Base-by-base conservation (phyloP, 2,113 vertebrate genomes). In the Eurystomus gularis region DNA sequence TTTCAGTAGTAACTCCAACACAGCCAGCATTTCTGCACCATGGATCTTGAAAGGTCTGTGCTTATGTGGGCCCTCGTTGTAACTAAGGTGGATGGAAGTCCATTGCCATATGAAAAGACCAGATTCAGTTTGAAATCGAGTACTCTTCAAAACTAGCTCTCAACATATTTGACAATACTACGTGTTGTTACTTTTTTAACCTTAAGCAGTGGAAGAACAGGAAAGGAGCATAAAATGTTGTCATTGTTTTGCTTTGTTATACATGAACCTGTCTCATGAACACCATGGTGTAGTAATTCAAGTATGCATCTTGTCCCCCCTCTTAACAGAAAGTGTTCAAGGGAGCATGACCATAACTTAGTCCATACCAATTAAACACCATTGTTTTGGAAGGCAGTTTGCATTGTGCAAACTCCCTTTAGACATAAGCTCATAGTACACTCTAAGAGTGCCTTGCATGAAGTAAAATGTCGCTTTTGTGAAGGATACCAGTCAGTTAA, bases 391-490 rank as follows among this genome's bases (percentile, higher is more conserved):
- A 57, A 75, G 46, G 46, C 55, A 62, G 0, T 73, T 82, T 84
- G 42, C 51, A n/a, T 11, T 54, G n/a, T 62, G 37, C 60, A 66
- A 13, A 29, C 37, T 84, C 25, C 15, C 17, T 52, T 49, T 46
- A 68, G 9, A 19, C 4, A 0, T 68, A 20, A 0, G 3, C 5
- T 91, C 21, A 4, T 6, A 40, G 31, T 71, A 44, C 37, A 9
- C 54, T 91, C 68, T 60, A n/a, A 73, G 33, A 88, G 48, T 15
- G 28, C 46, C 37, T 81, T 1, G 2, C 12, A 4, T 61, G 8
- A 73, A 71, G 39, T 46, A 29, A 60, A 65, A 29, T 6, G 33
- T 35, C 40, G 8, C 18, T 46, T 92, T 49, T 77, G 19, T 57
- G 69, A 55, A 86, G 64, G 37, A 17, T 44, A 14, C 17, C 13